Conservation (phyloP, 2,888 invertebrate genomes). For the Brenthis ino region DNA sequence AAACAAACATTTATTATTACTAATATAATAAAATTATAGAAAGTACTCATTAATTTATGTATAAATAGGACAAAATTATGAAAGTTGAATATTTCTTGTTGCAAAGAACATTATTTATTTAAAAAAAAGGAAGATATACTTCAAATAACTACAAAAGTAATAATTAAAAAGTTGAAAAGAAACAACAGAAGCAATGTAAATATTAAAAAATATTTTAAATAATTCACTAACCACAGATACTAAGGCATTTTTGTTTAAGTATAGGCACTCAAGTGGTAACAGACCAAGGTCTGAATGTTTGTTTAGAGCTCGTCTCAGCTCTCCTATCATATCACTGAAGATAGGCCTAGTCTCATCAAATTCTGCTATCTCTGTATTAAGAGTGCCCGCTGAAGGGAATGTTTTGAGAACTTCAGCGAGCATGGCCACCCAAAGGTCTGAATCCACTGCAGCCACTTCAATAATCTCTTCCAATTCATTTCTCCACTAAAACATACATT, state of each 20-base stretch:
- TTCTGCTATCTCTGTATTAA: slow-evolving; percentile 94
- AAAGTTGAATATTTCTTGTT: no score
- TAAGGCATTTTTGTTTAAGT: slow-evolving; percentile 96
- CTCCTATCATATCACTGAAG: slow-evolving; percentile 94
- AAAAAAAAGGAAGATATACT: no score
- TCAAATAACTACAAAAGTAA: no score
- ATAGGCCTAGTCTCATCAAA: slow-evolving; percentile 94
- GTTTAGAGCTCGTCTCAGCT: slow-evolving; percentile 89
- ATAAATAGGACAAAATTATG: no score
- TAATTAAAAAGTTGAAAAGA: no score
- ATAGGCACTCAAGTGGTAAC: slow-evolving; percentile 97
- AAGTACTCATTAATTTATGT: no score
- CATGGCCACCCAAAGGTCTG: slow-evolving; percentile 98
- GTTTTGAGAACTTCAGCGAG: slow-evolving; percentile 97
- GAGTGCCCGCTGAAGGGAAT: slow-evolving; percentile 93
- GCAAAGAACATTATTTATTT: no score
- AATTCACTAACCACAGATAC: slow-evolving; percentile 87
- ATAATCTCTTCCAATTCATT: slow-evolving; percentile 96
- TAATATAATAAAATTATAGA: no score
- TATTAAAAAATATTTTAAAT: not conserved
- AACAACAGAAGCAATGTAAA: not conserved
- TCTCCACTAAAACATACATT: slow-evolving; percentile 89
- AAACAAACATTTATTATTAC: no score
- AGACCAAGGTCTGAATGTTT: slow-evolving; percentile 93
- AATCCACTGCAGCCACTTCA: slow-evolving; percentile 95